A percentile compares a stretch with the other conserved stretches of the same genome.
These are phyloP conservation scores for Agapornis roseicollis DNA, from an alignment of 2,113 vertebrate species.

Conservation along the genomic window DNA sequence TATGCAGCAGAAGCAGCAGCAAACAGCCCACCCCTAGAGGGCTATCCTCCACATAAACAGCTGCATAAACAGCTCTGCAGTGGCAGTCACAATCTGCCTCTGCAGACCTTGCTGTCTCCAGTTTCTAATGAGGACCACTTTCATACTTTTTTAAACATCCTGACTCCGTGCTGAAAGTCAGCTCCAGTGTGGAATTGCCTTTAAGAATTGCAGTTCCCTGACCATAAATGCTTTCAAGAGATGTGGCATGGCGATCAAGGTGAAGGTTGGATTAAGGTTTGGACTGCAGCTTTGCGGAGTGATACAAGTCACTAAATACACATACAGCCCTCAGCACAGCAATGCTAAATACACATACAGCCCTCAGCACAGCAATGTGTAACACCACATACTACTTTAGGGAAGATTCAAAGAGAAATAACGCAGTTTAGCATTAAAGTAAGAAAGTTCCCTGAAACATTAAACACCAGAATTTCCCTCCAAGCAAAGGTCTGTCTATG, in stretches of 20 bases:
- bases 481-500: not conserved
- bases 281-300: not conserved
- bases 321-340: no score
- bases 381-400: not conserved
- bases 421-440: not conserved
- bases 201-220: not conserved
- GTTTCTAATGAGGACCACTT: constrained; percentile 27
- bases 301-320: constrained; percentile 14
- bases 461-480: not conserved
- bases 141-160: constrained; percentile 30
- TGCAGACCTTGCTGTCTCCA: not conserved
- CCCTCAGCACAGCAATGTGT: not conserved
- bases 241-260: not conserved
- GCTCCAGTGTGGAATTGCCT: not conserved
- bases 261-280: constrained; percentile 2
- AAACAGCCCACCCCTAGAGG: not conserved
- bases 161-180: not conserved
- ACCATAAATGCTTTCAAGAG: not conserved
- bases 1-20: not conserved
- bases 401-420: not conserved
- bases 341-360: no score
- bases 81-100: constrained; percentile 1
- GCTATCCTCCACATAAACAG: constrained; percentile 16
- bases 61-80: constrained; percentile 39
- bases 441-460: not conserved